Conservation (phyloP, 2,888 invertebrate species). For the Lamellibrachia satsuma region DNA sequence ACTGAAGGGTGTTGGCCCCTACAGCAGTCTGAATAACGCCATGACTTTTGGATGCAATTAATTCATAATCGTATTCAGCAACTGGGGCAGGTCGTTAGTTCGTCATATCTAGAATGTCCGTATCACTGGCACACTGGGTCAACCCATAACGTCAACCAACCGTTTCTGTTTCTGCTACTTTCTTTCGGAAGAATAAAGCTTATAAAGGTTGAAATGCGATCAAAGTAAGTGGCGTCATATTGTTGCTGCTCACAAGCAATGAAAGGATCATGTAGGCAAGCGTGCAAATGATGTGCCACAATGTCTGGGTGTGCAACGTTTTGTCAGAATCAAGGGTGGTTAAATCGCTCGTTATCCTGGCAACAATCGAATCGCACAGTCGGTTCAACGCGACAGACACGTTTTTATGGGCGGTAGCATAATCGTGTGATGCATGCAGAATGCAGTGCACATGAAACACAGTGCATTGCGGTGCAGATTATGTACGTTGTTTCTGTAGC, state of each 20-base stretch:
- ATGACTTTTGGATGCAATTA: no score
- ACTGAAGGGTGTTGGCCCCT: no score
- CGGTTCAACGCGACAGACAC: not conserved
- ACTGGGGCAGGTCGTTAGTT: no score
- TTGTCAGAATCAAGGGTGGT: not conserved
- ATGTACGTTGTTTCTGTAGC: constrained; percentile 4
- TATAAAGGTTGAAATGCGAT: not conserved
- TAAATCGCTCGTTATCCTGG: not conserved
- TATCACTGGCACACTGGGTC: not conserved
- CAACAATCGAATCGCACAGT: not conserved
- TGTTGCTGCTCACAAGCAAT: not conserved
- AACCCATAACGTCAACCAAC: not conserved
- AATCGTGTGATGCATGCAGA: constrained; percentile 6
- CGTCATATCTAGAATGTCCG: not conserved
- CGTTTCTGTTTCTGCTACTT: not conserved
- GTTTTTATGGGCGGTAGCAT: not conserved
- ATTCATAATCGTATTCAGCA: no score
- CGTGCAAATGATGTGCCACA: not conserved
- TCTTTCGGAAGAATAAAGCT: not conserved
- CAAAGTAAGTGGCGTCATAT: not conserved
- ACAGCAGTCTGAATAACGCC: no score
- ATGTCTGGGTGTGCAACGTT: not conserved
- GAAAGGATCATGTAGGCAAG: not conserved
- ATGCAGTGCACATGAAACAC: not conserved
- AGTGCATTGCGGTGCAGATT: not conserved